Percentiles rank a stretch among this genome's conserved stretches.
These are phyloP conservation scores for Excalfactoria chinensis DNA, from an alignment of 2,113 vertebrate genomes.

Conservation along the genomic window DNA sequence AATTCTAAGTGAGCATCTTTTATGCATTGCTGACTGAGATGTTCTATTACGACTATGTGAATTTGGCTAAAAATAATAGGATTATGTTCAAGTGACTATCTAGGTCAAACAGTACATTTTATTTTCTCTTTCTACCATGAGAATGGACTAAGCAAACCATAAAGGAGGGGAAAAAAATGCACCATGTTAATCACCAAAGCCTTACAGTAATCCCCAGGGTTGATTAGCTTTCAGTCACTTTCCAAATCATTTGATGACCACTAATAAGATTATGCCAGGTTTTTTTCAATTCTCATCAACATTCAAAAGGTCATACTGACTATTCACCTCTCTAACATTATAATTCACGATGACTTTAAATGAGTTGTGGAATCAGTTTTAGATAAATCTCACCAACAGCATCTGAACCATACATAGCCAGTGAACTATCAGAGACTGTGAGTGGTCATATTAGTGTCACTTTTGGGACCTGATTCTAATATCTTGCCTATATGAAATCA, in stretches of 20 bases:
- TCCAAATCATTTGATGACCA: slow-evolving; percentile 3
- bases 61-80: slow-evolving; percentile 3
- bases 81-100: slow-evolving; percentile 9
- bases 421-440: background rate
- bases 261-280: slow-evolving; percentile 51
- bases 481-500: background rate
- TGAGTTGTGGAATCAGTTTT: background rate
- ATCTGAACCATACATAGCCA: background rate
- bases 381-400: background rate
- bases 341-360: slow-evolving; percentile 26
- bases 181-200: slow-evolving; percentile 5
- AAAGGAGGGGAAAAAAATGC: background rate
- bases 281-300: slow-evolving; percentile 10
- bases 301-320: slow-evolving; percentile 38
- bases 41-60: background rate
- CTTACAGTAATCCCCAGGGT: slow-evolving; percentile 13
- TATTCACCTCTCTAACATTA: slow-evolving; percentile 30
- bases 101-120: background rate
- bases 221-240: slow-evolving; percentile 57
- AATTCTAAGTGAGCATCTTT: background rate
- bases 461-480: background rate
- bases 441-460: background rate
- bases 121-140: background rate
- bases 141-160: background rate
- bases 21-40: background rate